These are phyloP conservation scores for Dicranocentrus wangi DNA, from an alignment of 2,888 invertebrate genomes.

Conservation along the genomic window DNA sequence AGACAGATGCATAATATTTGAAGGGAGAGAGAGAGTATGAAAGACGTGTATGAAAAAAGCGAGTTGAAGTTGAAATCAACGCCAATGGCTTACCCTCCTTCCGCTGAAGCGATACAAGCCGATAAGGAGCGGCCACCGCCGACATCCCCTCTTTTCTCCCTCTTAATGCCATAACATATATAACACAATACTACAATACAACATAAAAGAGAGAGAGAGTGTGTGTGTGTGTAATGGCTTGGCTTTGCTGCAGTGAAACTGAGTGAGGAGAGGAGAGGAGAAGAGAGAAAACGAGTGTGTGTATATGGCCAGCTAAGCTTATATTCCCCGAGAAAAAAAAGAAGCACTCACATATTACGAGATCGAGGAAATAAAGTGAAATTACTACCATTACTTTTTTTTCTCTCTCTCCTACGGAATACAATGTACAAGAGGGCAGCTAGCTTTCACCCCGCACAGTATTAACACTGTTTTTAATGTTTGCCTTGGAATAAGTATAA, in stretches of 20 bases:
- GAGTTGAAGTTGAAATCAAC: slow-evolving; percentile 17
- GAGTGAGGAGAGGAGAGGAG: no score
- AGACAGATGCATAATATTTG: background rate
- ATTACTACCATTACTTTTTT: slow-evolving; percentile 15
- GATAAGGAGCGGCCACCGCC: slow-evolving; percentile 26
- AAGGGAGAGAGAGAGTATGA: slow-evolving; percentile 3
- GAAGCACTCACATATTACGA: background rate
- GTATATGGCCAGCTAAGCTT: no score
- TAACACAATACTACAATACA: slow-evolving; percentile 18
- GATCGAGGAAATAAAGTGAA: slow-evolving; percentile 43
- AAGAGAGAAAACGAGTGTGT: no score
- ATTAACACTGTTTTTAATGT: slow-evolving; percentile 12
- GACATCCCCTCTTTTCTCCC: background rate
- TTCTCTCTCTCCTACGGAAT: background rate
- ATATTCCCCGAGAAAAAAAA: slow-evolving; percentile 9
- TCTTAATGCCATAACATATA: slow-evolving; percentile 5
- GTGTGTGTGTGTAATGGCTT: background rate
- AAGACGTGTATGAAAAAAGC: background rate
- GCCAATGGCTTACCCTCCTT: slow-evolving; percentile 26
- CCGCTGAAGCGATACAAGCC: slow-evolving; percentile 25
- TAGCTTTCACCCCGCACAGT: slow-evolving; percentile 14
- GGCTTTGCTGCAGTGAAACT: background rate
- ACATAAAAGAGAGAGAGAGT: background rate
- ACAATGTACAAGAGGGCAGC: slow-evolving; percentile 7
- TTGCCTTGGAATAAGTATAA: no score